Conservation (phyloP, 2,888 invertebrate genomes). For the Patella depressa region DNA sequence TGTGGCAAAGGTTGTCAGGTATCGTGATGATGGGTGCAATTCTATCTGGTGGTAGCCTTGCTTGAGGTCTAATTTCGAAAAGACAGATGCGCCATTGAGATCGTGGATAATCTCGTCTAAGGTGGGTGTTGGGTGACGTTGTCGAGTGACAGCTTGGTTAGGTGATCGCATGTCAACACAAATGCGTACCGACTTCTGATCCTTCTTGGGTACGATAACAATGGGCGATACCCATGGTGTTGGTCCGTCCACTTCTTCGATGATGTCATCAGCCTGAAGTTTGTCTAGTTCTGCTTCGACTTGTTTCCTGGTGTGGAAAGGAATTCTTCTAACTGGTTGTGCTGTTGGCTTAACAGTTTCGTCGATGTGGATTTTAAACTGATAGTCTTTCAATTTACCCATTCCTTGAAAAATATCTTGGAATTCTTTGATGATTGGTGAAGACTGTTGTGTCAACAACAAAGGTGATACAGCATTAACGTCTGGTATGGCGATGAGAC, state of each 20-base stretch:
- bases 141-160: constrained; percentile 36
- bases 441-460: too few species aligned
- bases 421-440: too few species aligned
- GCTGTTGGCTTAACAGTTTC: constrained; percentile 33
- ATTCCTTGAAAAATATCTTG: too few species aligned
- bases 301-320: constrained; percentile 37
- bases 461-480: too few species aligned
- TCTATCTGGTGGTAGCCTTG: constrained; percentile 46
- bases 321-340: constrained; percentile 34
- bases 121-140: too few species aligned
- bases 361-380: too few species aligned
- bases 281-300: constrained; percentile 22
- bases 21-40: constrained; percentile 34
- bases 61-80: constrained; percentile 42
- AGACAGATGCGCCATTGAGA: constrained; percentile 40
- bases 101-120: constrained; percentile 15
- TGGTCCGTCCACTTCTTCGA: constrained; percentile 32
- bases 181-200: constrained; percentile 36
- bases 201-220: constrained; percentile 34
- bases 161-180: constrained; percentile 47
- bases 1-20: constrained; percentile 21
- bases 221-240: constrained; percentile 28
- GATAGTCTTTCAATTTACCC: too few species aligned
- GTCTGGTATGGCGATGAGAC: too few species aligned
- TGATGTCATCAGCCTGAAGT: constrained; percentile 24